These are phyloP conservation scores for Drosophila biarmipes DNA, from an alignment of 1,140 invertebrate species.

Conservation along the genomic window DNA sequence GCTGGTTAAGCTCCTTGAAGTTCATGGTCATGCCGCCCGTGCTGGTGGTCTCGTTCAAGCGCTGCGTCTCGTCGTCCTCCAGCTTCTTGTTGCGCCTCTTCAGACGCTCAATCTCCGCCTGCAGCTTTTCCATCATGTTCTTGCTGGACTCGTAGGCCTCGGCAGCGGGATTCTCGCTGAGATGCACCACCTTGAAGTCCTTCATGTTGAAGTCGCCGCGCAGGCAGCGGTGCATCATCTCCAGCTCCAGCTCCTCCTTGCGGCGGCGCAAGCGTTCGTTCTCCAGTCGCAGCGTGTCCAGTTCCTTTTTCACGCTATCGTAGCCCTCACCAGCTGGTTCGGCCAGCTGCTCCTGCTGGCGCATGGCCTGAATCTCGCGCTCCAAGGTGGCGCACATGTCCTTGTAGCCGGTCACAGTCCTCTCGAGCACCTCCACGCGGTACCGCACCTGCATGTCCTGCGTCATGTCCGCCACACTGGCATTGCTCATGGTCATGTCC, in stretches of 20 bases:
- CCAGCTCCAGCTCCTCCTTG: slow-evolving; percentile 87
- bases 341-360: slow-evolving; percentile 50
- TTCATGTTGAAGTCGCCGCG: slow-evolving; percentile 86
- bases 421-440: slow-evolving; percentile 88
- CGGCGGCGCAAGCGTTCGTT: slow-evolving; percentile 87
- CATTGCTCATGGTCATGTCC: slow-evolving; percentile 87
- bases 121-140: slow-evolving; percentile 88
- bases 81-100: slow-evolving; percentile 86
- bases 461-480: slow-evolving; percentile 61
- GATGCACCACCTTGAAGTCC: slow-evolving; percentile 86
- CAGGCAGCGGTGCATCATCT: slow-evolving; percentile 88
- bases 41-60: slow-evolving; percentile 76
- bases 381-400: slow-evolving; percentile 89
- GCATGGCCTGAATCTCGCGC: slow-evolving; percentile 67
- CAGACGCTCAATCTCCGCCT: slow-evolving; percentile 87
- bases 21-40: slow-evolving; percentile 76
- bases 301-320: slow-evolving; percentile 79
- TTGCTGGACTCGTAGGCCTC: slow-evolving; percentile 88
- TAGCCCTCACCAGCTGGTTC: slow-evolving; percentile 65
- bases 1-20: slow-evolving; percentile 85
- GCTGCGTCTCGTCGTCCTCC: slow-evolving; percentile 87
- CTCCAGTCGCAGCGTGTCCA: slow-evolving; percentile 86
- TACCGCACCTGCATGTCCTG: slow-evolving; percentile 84
- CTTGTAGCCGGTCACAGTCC: slow-evolving; percentile 88
- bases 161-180: slow-evolving; percentile 90